Evolutionary conservation across 2,888 invertebrate species (phyloP).

Genomic region (Campoplex nolae): DNA sequence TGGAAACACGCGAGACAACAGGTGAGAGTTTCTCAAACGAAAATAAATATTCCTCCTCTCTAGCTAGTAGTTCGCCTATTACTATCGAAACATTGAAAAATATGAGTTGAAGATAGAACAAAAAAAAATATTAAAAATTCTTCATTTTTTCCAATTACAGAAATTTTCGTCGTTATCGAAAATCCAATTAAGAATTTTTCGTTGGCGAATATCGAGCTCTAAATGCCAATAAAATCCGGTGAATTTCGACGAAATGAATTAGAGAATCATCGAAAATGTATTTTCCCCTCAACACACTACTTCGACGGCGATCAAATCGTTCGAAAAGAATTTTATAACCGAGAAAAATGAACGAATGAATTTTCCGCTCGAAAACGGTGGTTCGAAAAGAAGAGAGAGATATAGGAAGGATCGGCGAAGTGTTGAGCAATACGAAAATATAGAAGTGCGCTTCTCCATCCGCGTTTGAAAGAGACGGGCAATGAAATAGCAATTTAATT

Average conservation of each 20-base stretch:
- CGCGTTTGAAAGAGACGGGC: slow-evolving; percentile 12
- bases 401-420: background rate
- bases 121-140: background rate
- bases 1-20: slow-evolving; percentile 49
- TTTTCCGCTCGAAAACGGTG: background rate
- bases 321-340: background rate
- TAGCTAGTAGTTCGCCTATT: background rate
- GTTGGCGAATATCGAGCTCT: background rate
- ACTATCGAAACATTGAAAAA: background rate
- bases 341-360: background rate
- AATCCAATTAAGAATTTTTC: background rate
- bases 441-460: background rate
- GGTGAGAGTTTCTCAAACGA: slow-evolving; percentile 52
- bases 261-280: background rate
- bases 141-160: background rate
- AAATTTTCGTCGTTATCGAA: background rate
- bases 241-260: background rate
- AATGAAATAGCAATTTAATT: slow-evolving; percentile 60
- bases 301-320: background rate
- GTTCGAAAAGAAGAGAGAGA: background rate
- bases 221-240: background rate
- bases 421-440: slow-evolving; percentile 3
- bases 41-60: slow-evolving; percentile 19
- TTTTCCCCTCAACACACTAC: background rate
- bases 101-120: background rate